Base-by-base conservation (phyloP, 2,113 vertebrate species). In the Heterochromis multidens region DNA sequence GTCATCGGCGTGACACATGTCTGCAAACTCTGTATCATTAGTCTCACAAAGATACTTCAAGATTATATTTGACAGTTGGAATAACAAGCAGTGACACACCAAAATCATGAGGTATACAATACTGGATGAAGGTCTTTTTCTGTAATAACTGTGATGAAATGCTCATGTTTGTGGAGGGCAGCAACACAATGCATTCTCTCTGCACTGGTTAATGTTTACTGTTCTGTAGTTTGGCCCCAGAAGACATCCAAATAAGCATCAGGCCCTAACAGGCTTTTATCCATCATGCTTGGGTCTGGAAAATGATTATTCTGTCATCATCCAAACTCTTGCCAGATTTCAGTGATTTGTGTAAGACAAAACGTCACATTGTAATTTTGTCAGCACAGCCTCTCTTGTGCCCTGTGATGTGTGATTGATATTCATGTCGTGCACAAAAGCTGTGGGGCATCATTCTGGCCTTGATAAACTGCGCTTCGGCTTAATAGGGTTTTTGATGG, bases 191-290 rank as follows among this genome's bases (percentile, higher is more conserved):
- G n/a, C 21, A 11, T 81, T 79, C 79, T 82, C 67, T 89, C 77
- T 86, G 67, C 67, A 43, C 72, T 65, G 79, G 77, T 76, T 89
- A 57, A 89, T 91, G 58, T 84, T 91, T 89, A 79, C 58, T 35
- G 33, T 86, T 84, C 9, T 87, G 84, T 80, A 31, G 40, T 86
- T 82, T 85, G 89, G 72, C 52, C 82, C 76, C 84, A 77, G 82
- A 84, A 86, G 62, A 72, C 40, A 16, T 90, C 80, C 77, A 79
- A 90, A 79, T 37, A 77, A 79, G 46, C 77, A 67, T 81, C 90
- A 85, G 77, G 70, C 63, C 76, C 77, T 72, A 87, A 86, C 88
- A 74, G 63, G 79, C 58, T 80, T 77, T 40, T 80, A 90, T 91
- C 85, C 80, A 65, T 92, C 91, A 83, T 6, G 3, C 70, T 58